Evolutionary conservation across 2,888 invertebrate species (phyloP), one percentile per base, ranked within the genome.

Genomic region (Drosophila dives): DNA sequence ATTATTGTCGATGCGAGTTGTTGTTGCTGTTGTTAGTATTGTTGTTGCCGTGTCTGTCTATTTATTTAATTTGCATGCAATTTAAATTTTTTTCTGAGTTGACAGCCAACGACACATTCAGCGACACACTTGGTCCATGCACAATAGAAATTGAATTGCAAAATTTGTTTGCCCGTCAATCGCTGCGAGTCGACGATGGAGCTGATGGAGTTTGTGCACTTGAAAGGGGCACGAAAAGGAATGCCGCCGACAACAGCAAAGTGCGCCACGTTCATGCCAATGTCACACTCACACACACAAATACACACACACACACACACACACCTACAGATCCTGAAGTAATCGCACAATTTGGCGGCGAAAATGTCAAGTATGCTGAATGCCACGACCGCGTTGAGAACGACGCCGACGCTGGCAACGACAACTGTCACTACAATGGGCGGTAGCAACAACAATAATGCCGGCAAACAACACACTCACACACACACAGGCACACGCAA

Each of bases 51-150:
- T 45, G 45, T 72, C 75, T 81, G 86, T 86, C 83, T 86, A 78
- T 89, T 89, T 87, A 88, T 90, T 90, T 90, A 89, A 87, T 87
- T 87, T 87, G 89, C 89, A 87, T 87, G 87, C 87, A 89, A 90
- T 87, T 87, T 87, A 89, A 78, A 77, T 77, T 90, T 90, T 89
- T 90, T 90, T 90, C 77, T 56, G 73, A 89, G 82, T 80, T 87
- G 88, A 87, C 88, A 82, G 75, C 72, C 80, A 87, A 81, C 89
- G 80, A 77, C 42, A 53, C 42, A 49, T n/a, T 15, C 60, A 36
- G 49, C 33, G 38, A 49, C 68, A 65, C 80, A 66, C 79, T 71
- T 64, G 59, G 64, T 40, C 71, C 71, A 73, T 80, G 86, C 90
- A 90, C 86, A 87, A 90, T 87, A 71, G 88, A 90, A 87, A 87